Conservation (phyloP, 2,888 invertebrate genomes). For the Pegoplata infirma region DNA sequence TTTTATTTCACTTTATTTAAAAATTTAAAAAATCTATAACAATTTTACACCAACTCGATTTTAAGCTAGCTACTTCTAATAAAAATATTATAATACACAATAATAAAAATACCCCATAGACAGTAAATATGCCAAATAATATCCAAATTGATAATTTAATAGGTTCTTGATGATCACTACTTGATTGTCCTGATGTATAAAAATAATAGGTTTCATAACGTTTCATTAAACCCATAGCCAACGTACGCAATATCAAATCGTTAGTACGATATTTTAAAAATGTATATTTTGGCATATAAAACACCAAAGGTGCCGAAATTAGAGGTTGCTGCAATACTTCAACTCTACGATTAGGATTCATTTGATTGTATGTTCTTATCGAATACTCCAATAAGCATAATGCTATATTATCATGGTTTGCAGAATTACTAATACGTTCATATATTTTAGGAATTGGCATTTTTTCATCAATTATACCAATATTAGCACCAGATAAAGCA, state of each 20-base stretch:
- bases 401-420: slow-evolving; percentile 45
- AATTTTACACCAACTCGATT: slow-evolving; percentile 54
- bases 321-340: slow-evolving; percentile 65
- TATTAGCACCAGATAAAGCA: slow-evolving; percentile 12
- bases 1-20: too few species aligned
- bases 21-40: slow-evolving; percentile 65
- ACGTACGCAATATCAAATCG: slow-evolving; percentile 67
- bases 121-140: slow-evolving; percentile 68
- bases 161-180: slow-evolving; percentile 61
- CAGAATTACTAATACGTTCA: not conserved
- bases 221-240: slow-evolving; percentile 68
- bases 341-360: slow-evolving; percentile 55
- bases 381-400: slow-evolving; percentile 62
- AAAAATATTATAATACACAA: slow-evolving; percentile 67
- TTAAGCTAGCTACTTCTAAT: slow-evolving; percentile 66
- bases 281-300: slow-evolving; percentile 72
- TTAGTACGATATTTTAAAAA: slow-evolving; percentile 67
- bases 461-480: slow-evolving; percentile 36
- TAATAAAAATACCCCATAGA: slow-evolving; percentile 68
- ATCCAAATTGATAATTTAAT: slow-evolving; percentile 65
- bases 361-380: slow-evolving; percentile 64
- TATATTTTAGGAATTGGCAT: slow-evolving; percentile 3
- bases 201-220: slow-evolving; percentile 67
- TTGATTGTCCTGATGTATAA: slow-evolving; percentile 52
- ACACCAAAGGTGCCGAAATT: slow-evolving; percentile 68